Evolutionary conservation across 2,113 vertebrate genomes (phyloP), one percentile per base, ranked within the genome.

Genomic region (Penelope pileata): DNA sequence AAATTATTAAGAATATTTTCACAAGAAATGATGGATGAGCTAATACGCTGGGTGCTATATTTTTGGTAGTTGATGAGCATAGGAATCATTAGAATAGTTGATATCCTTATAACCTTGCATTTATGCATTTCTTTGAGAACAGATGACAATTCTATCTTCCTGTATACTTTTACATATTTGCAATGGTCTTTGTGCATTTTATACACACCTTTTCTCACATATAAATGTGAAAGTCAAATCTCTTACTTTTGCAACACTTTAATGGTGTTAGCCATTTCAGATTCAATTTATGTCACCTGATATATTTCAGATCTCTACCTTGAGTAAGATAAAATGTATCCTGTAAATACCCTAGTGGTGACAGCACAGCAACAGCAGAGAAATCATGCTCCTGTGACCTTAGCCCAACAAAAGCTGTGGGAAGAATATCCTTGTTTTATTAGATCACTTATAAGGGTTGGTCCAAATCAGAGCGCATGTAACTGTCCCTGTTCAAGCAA

Each of bases 351-450:
- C 16, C 11, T 45, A 36, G 27, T 19, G 14, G 42, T 4, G 2
- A 3, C 14, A 66, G 5, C 12, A 29, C 12, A 69, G 32, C 9
- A 63, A 18, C 18, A 45, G 9, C 6, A n/a, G 18, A 18, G 42
- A 83, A 2, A 59, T 38, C 23, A 40, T 56, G 16, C 16, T 70
- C 18, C 43, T 59, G 15, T 68, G 11, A 5, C 16, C 9, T 5
- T 32, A 16, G 17, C 3, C 12, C 26, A 76, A 9, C 3, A 17
- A 6, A 10, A 69, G 3, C 10, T 34, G 9, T 2, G 4, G 6
- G 21, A 76, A 8, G 4, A 62, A 4, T 11, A 88, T 1, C 1
- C 6, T 23, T 3, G 2, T 62, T 88, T 88, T 78, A 27, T 73
- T 29, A 63, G 6, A 18, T 78, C 11, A 23, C n/a, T 62, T 6